Evolutionary conservation across 2,888 invertebrate genomes (phyloP), one percentile per base, ranked within the genome.

Genomic region (Patella caerulea): DNA sequence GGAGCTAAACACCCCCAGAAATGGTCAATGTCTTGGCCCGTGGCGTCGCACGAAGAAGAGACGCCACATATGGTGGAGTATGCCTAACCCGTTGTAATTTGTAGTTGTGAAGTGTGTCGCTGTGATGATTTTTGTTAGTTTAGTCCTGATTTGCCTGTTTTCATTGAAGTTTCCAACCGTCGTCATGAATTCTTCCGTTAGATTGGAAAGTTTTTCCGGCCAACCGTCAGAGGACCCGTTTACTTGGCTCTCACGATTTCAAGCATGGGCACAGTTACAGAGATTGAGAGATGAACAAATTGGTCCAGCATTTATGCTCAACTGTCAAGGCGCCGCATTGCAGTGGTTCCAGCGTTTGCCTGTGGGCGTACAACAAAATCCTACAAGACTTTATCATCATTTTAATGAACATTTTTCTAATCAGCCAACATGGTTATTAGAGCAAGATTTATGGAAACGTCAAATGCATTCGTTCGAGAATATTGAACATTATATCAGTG

Each of bases 211-310:
- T 9, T 45, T 65, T 24, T 65, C 19, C 14, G 65, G 65, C 19
- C 65, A 24, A 24, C 65, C 65, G 14, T 65, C 65, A 19, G 65
- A 65, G 14, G 65, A 65, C 14, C 19, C 65, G 12, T 24, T 19
- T 24, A 65, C 24, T 19, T 72, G 72, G 72, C 14, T 72, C 15
- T 34, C 19, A 52, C 72, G 72, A 45, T 72, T 72, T 72, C 19
- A 17, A 72, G 72, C 72, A 72, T 72, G 72, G 72, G 34, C 72
- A 15, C 14, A 72, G n/a, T n/a, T 72, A 14, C 53, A 53, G n/a
- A 19, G 53, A 72, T 29, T 72, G 11, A 24, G 29, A n/a, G 72
- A 72, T 29, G 45, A 53, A 52, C n/a, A 29, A n/a, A 29, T 53
- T 45, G 45, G 53, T 11, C n/a, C 45, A 14, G 72, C 72, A 52